A percentile compares a stretch with the other conserved stretches of the same genome.
phyloP scores from a whole-genome alignment of 2,888 invertebrate species.

The Laspeyria flexula region DNA sequence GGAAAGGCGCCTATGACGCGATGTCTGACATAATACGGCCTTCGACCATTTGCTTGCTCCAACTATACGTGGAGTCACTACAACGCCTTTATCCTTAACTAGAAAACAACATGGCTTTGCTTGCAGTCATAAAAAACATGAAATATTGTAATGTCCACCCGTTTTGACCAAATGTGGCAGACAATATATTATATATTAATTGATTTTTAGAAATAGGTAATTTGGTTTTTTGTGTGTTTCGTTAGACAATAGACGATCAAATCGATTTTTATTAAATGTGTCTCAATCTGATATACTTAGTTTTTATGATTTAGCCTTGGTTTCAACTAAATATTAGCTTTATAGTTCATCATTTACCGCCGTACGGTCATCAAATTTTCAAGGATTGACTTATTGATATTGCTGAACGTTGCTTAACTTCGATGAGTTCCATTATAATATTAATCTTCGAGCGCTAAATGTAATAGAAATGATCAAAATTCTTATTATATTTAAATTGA shows the following conservation, averaged over 20 bases:
- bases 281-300: too few species aligned
- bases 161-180: background rate
- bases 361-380: too few species aligned
- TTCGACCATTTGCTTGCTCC: constrained; percentile 39
- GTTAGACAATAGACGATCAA: background rate
- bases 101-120: constrained; percentile 2
- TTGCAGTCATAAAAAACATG: constrained; percentile 5
- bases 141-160: constrained; percentile 2
- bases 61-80: constrained; percentile 20
- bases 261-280: too few species aligned
- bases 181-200: constrained; percentile 2
- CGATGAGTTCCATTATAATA: too few species aligned
- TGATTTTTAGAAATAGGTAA: background rate
- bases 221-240: background rate
- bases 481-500: too few species aligned
- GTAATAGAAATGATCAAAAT: too few species aligned
- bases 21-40: constrained; percentile 61
- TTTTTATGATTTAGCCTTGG: too few species aligned
- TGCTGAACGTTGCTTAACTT: too few species aligned
- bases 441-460: too few species aligned
- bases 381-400: too few species aligned
- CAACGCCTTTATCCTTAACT: constrained; percentile 19
- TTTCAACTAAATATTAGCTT: too few species aligned
- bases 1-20: constrained; percentile 56
- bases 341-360: too few species aligned